Base-by-base conservation (phyloP, 1,140 invertebrate genomes). In the Calliphora vicina region DNA sequence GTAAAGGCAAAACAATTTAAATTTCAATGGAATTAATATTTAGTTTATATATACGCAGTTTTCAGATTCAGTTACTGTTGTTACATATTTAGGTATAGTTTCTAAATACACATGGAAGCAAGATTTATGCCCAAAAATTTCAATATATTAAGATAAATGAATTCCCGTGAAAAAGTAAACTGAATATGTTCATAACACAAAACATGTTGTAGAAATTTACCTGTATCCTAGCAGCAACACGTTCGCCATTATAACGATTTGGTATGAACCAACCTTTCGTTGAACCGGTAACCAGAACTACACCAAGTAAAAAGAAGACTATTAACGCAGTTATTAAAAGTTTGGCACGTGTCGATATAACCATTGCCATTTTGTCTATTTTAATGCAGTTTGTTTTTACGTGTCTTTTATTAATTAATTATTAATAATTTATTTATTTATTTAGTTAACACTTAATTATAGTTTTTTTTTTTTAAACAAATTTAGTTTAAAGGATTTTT, bases 331-430 rank as follows among this genome's bases (percentile, higher is more conserved):
- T 91, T 86, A 92, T 91, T 85, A 92, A 92, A 84, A 92, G 87
- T 91, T 93, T 93, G 13, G 92, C 91, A 85, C 92, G 92, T 83
- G 90, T 91, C 20, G 93, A 93, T 85, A 93, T 91, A 84, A 93
- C 92, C 92, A 93, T 93, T 84, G 93, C 93, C 93, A 93, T 93
- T 87, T 91, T 92, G 83, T 85, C 27, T n/a, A 26, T n/a, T n/a
- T n/a, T n/a, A n/a, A n/a, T n/a, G n/a, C n/a, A 23, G 45, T 72
- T 67, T 67, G 23, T 67, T 67, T 23, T 23, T 57, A 15, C 10
- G 4, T 23, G 9, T 35, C 15, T 23, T 26, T 35, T 80, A 42
- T 80, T 8, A 29, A 43, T 81, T 35, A 43, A 17, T 81, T 80
- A 50, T 26, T 71, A n/a, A n/a, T 81, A 43, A 83, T 83, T 72